Evolutionary conservation across 2,888 invertebrate genomes (phyloP), one percentile per base, ranked within the genome.

Genomic region (Choreutis nemorana): DNA sequence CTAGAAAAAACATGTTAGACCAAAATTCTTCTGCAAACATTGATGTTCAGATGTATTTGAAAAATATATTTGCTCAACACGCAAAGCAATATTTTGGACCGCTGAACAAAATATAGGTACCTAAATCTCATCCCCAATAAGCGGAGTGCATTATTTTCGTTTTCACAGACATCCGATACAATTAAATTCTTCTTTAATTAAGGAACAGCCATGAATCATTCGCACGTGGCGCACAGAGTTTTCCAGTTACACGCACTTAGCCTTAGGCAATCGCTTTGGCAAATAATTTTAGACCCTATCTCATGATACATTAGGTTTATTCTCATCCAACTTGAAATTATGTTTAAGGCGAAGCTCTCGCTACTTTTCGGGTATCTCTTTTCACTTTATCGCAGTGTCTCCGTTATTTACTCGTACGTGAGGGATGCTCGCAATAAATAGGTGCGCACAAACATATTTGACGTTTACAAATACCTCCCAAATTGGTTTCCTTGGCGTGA

Each of bases 171-270:
- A 75, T 75, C 75, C 77, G 73, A 78, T 78, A 78, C 78, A 79
- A 79, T 79, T 80, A 79, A 78, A 79, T 80, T 79, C 78, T 79
- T 79, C 80, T 80, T 79, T 80, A 80, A 80, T 80, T 80, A 80
- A 80, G 79, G 79, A 70, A 68, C 63, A 61, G 55, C 64, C 50
- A 72, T 80, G 68, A 75, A 80, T 80, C 79, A 80, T 79, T 78
- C 66, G 79, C 80, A 80, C 80, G 79, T 80, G 80, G 80, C 70
- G 77, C 78, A 64, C 68, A 55, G 68, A 75, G 68, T 77, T 75
- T 77, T 78, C 77, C 72, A 70, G 67, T 72, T 67, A 61, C 60
- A 64, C 63, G 51, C 53, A 59, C 50, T 45, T 51, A 52, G 56
- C 59, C 64, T 65, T n/a, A n/a, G n/a, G n/a, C n/a, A n/a, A n/a